A percentile compares a stretch with the other conserved stretches of the same genome.
These are phyloP conservation scores for Clitarchus hookeri DNA, from an alignment of 2,888 invertebrate genomes.

Conservation along the genomic window DNA sequence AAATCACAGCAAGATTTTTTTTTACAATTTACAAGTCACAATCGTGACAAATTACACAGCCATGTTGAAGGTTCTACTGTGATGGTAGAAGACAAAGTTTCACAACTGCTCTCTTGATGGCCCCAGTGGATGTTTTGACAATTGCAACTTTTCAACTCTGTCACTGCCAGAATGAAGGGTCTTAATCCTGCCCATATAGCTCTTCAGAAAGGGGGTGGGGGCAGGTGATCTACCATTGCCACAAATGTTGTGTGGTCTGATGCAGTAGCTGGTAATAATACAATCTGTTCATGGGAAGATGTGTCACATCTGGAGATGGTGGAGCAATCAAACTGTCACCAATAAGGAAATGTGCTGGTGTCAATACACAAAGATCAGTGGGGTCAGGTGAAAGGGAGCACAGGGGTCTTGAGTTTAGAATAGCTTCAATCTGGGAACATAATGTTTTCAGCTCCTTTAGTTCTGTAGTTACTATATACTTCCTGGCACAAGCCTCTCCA, in stretches of 20 bases:
- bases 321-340: constrained; percentile 28
- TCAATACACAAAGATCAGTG: constrained; percentile 20
- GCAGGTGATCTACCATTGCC: constrained; percentile 34
- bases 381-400: constrained; percentile 26
- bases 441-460: constrained; percentile 45
- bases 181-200: background rate
- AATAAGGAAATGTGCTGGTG: constrained; percentile 39
- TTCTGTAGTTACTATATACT: constrained; percentile 49
- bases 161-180: background rate
- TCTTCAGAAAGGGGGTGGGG: background rate
- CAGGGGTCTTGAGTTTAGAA: constrained; percentile 40
- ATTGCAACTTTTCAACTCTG: background rate
- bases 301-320: constrained; percentile 21
- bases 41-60: too few species aligned
- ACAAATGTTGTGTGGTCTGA: constrained; percentile 32
- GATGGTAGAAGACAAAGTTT: background rate
- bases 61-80: background rate
- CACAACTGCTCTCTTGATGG: background rate
- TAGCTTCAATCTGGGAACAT: constrained; percentile 39
- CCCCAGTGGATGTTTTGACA: background rate
- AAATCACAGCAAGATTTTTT: too few species aligned
- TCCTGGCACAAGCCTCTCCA: constrained; percentile 45
- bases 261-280: constrained; percentile 35
- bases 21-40: too few species aligned
- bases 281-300: constrained; percentile 33